These are phyloP conservation scores for Seriola aureovittata DNA, from an alignment of 2,113 vertebrate species.

Conservation along the genomic window DNA sequence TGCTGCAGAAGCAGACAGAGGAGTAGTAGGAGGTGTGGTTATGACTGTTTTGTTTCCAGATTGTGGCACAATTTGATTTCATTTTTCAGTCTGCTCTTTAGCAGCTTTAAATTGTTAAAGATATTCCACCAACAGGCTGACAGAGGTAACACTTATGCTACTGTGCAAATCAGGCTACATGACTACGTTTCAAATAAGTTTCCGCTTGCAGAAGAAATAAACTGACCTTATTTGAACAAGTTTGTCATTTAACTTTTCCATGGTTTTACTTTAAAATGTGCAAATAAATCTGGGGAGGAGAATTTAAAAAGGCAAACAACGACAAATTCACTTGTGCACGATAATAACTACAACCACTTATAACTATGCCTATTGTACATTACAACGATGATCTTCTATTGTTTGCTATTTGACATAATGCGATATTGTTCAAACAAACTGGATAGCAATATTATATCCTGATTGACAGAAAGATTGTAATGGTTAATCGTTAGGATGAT, in stretches of 20 bases:
- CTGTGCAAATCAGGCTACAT: slow-evolving; percentile 69
- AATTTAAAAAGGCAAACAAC: slow-evolving; percentile 73
- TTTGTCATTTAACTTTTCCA: slow-evolving; percentile 13
- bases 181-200: slow-evolving; percentile 33
- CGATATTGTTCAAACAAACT: slow-evolving; percentile 67
- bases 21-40: neutral
- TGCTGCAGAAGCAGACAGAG: neutral
- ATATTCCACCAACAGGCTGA: slow-evolving; percentile 33
- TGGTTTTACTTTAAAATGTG: slow-evolving; percentile 62
- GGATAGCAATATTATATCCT: slow-evolving; percentile 62
- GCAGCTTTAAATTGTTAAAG: slow-evolving; percentile 41
- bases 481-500: slow-evolving; percentile 46
- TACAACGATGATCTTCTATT: slow-evolving; percentile 76
- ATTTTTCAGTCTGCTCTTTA: slow-evolving; percentile 36
- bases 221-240: slow-evolving; percentile 45
- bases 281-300: slow-evolving; percentile 69
- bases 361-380: slow-evolving; percentile 78
- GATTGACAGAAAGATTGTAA: slow-evolving; percentile 51
- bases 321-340: slow-evolving; percentile 78
- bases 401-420: slow-evolving; percentile 72
- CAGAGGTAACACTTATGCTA: slow-evolving; percentile 46
- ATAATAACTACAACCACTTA: slow-evolving; percentile 79
- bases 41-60: slow-evolving; percentile 46
- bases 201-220: slow-evolving; percentile 37
- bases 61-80: slow-evolving; percentile 7